Evolutionary conservation across 2,888 invertebrate genomes (phyloP).

Genomic region (Osmoderma eremita): DNA sequence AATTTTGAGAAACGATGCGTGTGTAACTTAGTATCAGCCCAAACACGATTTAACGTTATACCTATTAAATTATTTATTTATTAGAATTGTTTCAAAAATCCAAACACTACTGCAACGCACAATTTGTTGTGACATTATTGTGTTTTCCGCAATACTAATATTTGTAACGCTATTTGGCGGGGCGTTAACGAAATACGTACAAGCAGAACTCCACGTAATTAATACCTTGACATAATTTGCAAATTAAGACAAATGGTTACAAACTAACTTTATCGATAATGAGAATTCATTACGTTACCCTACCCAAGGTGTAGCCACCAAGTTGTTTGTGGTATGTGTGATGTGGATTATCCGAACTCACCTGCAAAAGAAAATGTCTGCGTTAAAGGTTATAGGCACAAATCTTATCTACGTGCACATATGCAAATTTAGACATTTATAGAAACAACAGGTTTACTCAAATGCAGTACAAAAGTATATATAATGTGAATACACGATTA

Average conservation of each 20-base stretch:
- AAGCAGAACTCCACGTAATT: slow-evolving; percentile 5
- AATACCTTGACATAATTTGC: slow-evolving; percentile 16
- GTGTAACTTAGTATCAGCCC: too few species aligned
- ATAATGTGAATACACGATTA: too few species aligned
- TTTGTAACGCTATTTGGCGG: slow-evolving; percentile 6
- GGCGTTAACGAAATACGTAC: slow-evolving; percentile 14
- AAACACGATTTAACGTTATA: too few species aligned
- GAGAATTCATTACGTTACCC: slow-evolving; percentile 27
- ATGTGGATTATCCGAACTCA: slow-evolving; percentile 14
- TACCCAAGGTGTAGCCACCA: slow-evolving; percentile 8
- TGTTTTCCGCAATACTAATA: too few species aligned
- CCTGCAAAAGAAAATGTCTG: slow-evolving; percentile 20
- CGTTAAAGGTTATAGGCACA: not conserved
- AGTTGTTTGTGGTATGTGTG: not conserved
- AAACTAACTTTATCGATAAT: slow-evolving; percentile 24
- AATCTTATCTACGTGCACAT: not conserved
- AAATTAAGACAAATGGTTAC: slow-evolving; percentile 19
- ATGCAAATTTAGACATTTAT: not conserved
- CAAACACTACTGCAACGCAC: slow-evolving; percentile 1
- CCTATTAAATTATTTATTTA: slow-evolving; percentile 18
- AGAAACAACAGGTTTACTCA: too few species aligned
- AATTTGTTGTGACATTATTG: not conserved
- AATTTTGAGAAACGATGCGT: too few species aligned
- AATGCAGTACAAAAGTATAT: too few species aligned
- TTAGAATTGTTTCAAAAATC: too few species aligned